Base-by-base conservation (phyloP, 2,888 invertebrate species). In the Atethmia centrago region DNA sequence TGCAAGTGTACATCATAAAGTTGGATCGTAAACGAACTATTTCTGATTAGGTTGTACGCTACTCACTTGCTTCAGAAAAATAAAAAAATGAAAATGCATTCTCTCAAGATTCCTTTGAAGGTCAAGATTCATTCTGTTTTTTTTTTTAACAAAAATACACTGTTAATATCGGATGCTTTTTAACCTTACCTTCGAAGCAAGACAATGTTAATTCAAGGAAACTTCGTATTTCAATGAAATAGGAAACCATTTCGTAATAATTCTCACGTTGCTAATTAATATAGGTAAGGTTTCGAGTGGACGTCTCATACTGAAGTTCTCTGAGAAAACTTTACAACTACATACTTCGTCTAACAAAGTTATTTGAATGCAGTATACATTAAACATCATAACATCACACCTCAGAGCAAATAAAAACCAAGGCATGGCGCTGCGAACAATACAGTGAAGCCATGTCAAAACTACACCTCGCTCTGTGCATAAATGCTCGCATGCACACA, bases 1-100 rank as follows among this genome's bases (percentile, higher is more conserved):
- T 89, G 92, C 92, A 94, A 93, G 87, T 84, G 85, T 89, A 85
- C 87, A 89, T 84, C 90, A 91, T 94, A 94, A 94, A 94, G 89
- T 90, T 76, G 83, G 90, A 90, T 92, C 93, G 92, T 93, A 94
- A 94, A 93, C 90, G 87, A 90, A 92, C 90, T 91, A 92, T 93
- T 94, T 93, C 87, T 91, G 93, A 93, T 93, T 90, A 92, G 87
- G 86, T 90, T 89, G 82, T 88, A 72, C 73, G 88, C 89, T 85
- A 83, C 87, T 88, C 83, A 87, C 85, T 88, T 78, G 82, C 82
- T 84, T 80, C 77, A 78, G 82, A 85, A 83, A 80, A 73, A 67
- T 79, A 80, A 86, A 85, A 86, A 83, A 5, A 83, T 71, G 75
- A 78, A 84, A 84, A 81, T 83, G 74, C 78, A 85, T 82, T 83